Base-by-base conservation (phyloP, 2,888 invertebrate genomes). In the Archips xylosteana region DNA sequence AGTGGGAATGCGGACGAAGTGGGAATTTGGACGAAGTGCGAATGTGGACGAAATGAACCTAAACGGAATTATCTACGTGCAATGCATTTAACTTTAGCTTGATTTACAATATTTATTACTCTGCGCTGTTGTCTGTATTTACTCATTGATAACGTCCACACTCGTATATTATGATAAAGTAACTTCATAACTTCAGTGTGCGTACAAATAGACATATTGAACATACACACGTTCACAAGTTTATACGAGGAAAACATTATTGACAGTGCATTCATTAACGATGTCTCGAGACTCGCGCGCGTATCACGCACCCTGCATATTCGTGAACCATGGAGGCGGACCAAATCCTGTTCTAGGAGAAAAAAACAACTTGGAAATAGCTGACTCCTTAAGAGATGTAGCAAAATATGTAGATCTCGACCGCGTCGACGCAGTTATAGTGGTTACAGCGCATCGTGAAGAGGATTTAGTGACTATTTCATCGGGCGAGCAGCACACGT, bases 321-420 rank as follows among this genome's bases (percentile, higher is more conserved):
- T 94, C 70, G 92, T 94, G 1, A 94, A 94, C 77, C 94, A 94
- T 72, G 94, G 94, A 12, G 94, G 94, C 75, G 94, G 94, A 4
- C 94, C 94, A 0, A 64, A 93, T 77, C 94, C 94, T 4, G 83
- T 94, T 5, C 81, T 94, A 60, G 92, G 91, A 12, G 94, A 83
- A 61, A 80, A 83, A 76, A 3, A 80, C 64, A 84, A 87, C 36
- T 4, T 78, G 47, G 81, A 83, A 73, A 84, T 88, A 0, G 85
- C 83, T 0, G 76, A 84, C 49, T 80, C 81, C 0, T 74, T 87
- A 60, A 78, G 67, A 65, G 82, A 86, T 76, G 76, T 86, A n/a
- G 73, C 81, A 2, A 80, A 78, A 63, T 73, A 80, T 36, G 80
- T 87, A 0, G 77, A 86, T 70, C 77, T 87, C 42, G 45, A 79